Evolutionary conservation across 2,797 vertebrate genomes (phyloP).

Genomic region (Columba guinea): DNA sequence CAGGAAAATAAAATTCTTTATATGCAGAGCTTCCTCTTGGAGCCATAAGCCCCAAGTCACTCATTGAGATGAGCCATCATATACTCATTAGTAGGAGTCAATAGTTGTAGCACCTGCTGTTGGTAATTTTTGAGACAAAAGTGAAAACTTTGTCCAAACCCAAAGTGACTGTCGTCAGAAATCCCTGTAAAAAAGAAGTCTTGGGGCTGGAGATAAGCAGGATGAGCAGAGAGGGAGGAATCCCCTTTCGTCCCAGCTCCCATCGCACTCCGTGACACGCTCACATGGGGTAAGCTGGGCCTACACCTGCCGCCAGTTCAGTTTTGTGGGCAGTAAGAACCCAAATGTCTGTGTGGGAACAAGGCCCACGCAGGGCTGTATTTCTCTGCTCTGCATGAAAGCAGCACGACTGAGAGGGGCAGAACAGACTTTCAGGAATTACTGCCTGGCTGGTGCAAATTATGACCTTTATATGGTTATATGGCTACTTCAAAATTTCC

Average conservation of each 20-base stretch:
- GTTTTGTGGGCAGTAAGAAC: background rate
- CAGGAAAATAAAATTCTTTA: background rate
- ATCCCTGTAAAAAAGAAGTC: background rate
- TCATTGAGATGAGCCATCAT: background rate
- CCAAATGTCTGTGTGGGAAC: background rate
- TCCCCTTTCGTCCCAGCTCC: background rate
- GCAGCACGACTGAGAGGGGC: background rate
- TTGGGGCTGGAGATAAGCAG: background rate
- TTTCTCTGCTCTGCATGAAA: background rate
- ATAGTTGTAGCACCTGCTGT: background rate
- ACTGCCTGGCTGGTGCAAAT: background rate
- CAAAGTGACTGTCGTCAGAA: background rate
- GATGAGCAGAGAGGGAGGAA: background rate
- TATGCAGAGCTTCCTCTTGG: background rate
- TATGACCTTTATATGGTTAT: background rate
- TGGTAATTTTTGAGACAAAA: background rate
- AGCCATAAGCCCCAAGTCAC: background rate
- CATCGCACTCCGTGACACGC: rapidly evolving
- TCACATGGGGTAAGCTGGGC: background rate
- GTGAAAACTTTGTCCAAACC: background rate
- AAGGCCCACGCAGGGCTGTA: background rate
- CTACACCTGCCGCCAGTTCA: background rate
- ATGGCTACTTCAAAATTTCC: background rate
- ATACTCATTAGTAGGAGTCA: background rate
- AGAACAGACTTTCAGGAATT: background rate